Conservation (phyloP, 2,888 invertebrate genomes). For the Coenonympha glycerion region DNA sequence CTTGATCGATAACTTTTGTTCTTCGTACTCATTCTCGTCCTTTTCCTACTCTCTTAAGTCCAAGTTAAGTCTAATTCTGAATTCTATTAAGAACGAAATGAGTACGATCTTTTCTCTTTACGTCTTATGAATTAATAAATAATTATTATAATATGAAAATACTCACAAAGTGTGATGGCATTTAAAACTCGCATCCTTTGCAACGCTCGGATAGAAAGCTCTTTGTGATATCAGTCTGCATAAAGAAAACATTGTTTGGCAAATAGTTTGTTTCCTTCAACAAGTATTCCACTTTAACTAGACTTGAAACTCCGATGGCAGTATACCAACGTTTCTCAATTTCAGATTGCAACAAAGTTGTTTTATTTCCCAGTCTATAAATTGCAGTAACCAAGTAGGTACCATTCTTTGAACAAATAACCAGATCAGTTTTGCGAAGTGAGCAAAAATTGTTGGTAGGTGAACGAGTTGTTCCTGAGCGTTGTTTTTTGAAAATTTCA, state of each 20-base stretch:
- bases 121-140: too few species aligned
- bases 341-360: conserved; percentile 66
- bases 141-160: too few species aligned
- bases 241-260: background rate
- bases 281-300: conserved; percentile 48
- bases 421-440: conserved; percentile 1
- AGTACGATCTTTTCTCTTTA: too few species aligned
- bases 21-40: too few species aligned
- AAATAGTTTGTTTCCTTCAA: conserved; percentile 33
- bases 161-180: too few species aligned
- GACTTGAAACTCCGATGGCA: conserved; percentile 49
- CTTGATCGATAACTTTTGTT: too few species aligned
- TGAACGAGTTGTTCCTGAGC: background rate
- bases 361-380: conserved; percentile 68
- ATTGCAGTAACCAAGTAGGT: conserved; percentile 60
- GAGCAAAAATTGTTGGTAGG: background rate
- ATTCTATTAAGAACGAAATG: too few species aligned
- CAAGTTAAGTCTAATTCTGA: too few species aligned
- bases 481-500: background rate
- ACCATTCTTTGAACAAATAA: conserved; percentile 24
- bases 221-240: background rate
- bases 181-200: background rate
- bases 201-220: background rate
- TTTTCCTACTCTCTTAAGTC: too few species aligned
- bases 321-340: conserved; percentile 62